Base-by-base conservation (phyloP, 2,113 vertebrate species). In the Corythornis cristatus region DNA sequence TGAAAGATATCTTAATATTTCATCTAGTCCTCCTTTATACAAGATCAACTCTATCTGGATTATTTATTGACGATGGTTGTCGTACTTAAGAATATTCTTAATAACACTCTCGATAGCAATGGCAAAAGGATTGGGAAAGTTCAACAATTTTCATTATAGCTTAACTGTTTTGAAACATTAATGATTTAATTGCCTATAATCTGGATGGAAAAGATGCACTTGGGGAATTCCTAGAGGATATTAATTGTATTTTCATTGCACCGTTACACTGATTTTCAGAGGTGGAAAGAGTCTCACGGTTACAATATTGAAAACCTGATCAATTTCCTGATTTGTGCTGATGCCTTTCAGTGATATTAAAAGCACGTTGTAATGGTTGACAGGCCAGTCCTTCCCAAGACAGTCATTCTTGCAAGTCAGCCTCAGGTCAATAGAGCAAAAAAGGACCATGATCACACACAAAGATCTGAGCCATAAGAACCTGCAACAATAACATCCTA, bases 291-390 rank as follows among this genome's bases (percentile, higher is more conserved):
- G 37, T 71, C 71, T 72, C 74, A 62, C 14, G 60, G 28, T 71
- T 83, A 62, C 75, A 73, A 81, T 22, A 66, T 81, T 91, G 91
- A 95, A 95, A 95, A 83, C 15, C 29, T 71, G 54, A 57, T 93
- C 60, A 65, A 80, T 64, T 91, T 95, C 31, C 74, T 90, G 46
- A 46, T 82, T 86, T 77, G 8, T 43, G 56, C 65, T 73, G 61
- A 45, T 81, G 62, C 33, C 33, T 57, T 53, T 67, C 75, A 1
- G 3, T 60, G 53, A 31, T 72, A 40, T 20, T 86, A 65, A 85
- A 93, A 86, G 26, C 42, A 74, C 31, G 64, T 8, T 13, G 42
- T n/a, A 42, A 23, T 48, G 72, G 23, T 8, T 73, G 68, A 73
- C 61, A 86, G 45, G 21, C 10, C 48, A 54, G 29, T 68, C 57